Conservation (phyloP, 1,140 invertebrate species). For the Cydia strobilella region DNA sequence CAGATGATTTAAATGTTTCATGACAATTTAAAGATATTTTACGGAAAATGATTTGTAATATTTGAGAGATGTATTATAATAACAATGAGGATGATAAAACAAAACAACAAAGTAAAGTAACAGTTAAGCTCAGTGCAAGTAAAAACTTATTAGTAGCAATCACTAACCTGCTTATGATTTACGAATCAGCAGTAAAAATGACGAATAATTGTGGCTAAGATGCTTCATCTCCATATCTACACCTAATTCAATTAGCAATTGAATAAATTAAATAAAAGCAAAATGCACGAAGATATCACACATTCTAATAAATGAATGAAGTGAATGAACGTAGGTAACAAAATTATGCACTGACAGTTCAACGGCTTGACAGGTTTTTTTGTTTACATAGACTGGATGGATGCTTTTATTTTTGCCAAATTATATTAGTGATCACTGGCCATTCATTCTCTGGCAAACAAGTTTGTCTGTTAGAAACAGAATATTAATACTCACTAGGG, state of each 20-base stretch:
- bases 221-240: conserved; percentile 26
- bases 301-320: conserved; percentile 31
- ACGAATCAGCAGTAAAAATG: conserved; percentile 18
- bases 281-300: conserved; percentile 29
- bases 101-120: conserved; percentile 20
- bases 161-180: conserved; percentile 24
- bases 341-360: conserved; percentile 24
- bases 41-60: neutral
- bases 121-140: conserved; percentile 16
- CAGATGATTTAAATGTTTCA: neutral
- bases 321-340: conserved; percentile 27
- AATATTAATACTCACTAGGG: no score
- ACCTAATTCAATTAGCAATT: conserved; percentile 24
- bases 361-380: conserved; percentile 14
- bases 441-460: no score
- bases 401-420: neutral
- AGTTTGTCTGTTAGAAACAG: no score
- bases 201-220: neutral
- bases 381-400: neutral
- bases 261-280: conserved; percentile 27
- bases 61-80: neutral
- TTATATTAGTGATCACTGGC: no score
- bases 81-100: neutral
- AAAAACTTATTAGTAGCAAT: conserved; percentile 4
- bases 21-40: neutral